A percentile compares a stretch with the other conserved stretches of the same genome.
Conservation (phyloP, 1,140 invertebrate species). For the Manduca sexta region DNA sequence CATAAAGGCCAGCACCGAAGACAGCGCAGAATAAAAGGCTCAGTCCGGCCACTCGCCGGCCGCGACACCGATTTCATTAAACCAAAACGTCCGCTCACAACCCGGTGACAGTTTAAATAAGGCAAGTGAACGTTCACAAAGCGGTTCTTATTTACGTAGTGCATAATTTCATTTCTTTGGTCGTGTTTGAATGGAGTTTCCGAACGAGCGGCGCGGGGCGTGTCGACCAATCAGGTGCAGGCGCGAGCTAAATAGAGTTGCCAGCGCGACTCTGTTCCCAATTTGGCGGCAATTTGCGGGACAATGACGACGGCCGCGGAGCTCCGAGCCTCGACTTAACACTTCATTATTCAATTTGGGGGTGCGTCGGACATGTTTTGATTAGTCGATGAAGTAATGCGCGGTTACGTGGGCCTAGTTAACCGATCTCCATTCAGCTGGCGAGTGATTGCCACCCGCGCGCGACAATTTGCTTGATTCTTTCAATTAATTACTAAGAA, state of each 20-base stretch:
- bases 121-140: conserved; percentile 40
- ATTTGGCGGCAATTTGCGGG: conserved; percentile 64
- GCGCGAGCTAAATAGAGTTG: conserved; percentile 49
- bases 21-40: no score
- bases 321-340: conserved; percentile 44
- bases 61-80: conserved; percentile 22
- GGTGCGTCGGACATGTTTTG: conserved; percentile 60
- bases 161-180: conserved; percentile 65
- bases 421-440: no score
- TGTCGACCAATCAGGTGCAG: conserved; percentile 63
- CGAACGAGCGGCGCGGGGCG: conserved; percentile 31
- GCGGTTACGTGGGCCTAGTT: conserved; percentile 38
- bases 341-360: conserved; percentile 64
- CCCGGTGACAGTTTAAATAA: conserved; percentile 48
- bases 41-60: not conserved
- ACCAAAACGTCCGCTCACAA: conserved; percentile 20
- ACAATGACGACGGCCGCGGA: conserved; percentile 42
- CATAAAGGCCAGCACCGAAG: no score
- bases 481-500: no score
- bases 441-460: no score
- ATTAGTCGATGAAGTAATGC: conserved; percentile 60
- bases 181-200: conserved; percentile 29
- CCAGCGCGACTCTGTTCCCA: conserved; percentile 56
- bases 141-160: conserved; percentile 58
- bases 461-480: no score